phyloP scores from a whole-genome alignment of 2,113 vertebrate genomes.

The Coracopsis vasa region DNA sequence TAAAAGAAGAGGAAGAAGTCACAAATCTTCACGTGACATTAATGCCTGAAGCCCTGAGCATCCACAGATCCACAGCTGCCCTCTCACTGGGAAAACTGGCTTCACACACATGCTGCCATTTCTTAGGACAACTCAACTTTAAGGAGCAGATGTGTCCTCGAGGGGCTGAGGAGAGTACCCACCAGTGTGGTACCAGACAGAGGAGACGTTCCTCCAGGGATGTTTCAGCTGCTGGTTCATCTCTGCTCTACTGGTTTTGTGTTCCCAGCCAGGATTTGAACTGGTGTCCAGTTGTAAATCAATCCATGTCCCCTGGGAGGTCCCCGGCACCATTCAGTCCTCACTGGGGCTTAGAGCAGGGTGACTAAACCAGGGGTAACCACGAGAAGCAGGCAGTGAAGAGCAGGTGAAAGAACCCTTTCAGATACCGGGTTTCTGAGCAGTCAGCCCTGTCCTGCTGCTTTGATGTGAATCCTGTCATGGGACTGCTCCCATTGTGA shows the following conservation, averaged over 20 bases:
- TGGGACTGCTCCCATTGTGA: accelerated
- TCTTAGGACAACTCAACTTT: neutral
- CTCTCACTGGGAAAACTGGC: neutral
- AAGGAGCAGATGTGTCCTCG: accelerated
- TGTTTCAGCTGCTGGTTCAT: accelerated
- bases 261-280: neutral
- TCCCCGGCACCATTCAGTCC: accelerated
- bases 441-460: neutral
- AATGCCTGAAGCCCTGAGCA: neutral
- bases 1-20: neutral
- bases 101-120: accelerated
- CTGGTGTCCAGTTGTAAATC: neutral
- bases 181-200: neutral
- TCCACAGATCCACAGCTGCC: neutral
- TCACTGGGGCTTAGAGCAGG: neutral
- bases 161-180: neutral
- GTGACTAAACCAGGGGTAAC: neutral
- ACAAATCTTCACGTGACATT: accelerated
- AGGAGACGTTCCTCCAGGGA: neutral
- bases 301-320: neutral
- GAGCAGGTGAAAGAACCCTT: neutral
- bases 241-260: neutral
- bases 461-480: neutral
- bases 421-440: neutral
- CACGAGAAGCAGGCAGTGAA: neutral